Percentiles rank a stretch among this genome's conserved stretches.
phyloP scores from a whole-genome alignment of 2,113 vertebrate genomes.

The Apus apus region DNA sequence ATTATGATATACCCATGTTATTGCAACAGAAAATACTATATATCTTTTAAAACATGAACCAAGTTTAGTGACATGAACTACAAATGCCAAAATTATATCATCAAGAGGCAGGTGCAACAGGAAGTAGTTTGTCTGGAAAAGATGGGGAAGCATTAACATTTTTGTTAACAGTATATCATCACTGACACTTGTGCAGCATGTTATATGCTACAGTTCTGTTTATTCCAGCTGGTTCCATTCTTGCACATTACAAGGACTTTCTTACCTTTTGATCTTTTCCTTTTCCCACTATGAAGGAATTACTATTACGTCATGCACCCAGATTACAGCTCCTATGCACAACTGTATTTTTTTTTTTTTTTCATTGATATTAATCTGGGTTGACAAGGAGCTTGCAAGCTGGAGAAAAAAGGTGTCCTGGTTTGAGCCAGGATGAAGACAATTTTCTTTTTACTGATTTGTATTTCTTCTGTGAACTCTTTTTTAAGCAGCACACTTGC shows the following conservation, averaged over 20 bases:
- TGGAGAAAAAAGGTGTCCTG: neutral
- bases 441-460: too few species aligned
- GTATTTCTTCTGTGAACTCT: too few species aligned
- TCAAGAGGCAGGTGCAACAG: neutral
- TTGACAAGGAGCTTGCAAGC: neutral
- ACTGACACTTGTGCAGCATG: neutral
- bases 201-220: neutral
- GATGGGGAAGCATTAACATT: neutral
- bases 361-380: neutral
- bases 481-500: too few species aligned
- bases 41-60: neutral
- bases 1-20: neutral
- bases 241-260: neutral
- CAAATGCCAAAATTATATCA: neutral
- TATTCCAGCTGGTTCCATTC: neutral
- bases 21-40: neutral
- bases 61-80: neutral
- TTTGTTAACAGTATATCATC: neutral
- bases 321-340: neutral
- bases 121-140: neutral
- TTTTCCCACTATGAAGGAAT: neutral
- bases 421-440: too few species aligned
- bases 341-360: neutral
- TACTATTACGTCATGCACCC: neutral
- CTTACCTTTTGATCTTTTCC: neutral